Conservation (phyloP, 1,140 invertebrate genomes). For the Ctenoplectra terminalis region DNA sequence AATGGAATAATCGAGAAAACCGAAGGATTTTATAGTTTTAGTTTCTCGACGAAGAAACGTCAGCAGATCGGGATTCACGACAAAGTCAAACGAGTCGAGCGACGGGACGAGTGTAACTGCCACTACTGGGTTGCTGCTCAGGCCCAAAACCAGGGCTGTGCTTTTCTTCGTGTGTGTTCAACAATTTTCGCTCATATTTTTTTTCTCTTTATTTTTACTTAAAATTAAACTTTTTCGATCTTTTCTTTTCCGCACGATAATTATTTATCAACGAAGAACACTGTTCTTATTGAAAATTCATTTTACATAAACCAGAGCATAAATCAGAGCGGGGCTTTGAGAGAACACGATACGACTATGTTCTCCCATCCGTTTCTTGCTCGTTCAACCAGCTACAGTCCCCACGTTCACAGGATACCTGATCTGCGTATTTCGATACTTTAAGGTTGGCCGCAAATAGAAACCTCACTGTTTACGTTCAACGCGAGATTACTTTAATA, state of each 20-base stretch:
- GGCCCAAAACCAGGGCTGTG: conserved; percentile 74
- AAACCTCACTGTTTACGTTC: conserved; percentile 49
- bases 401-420: conserved; percentile 62
- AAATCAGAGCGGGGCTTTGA: conserved; percentile 13
- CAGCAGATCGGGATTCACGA: conserved; percentile 77
- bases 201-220: not conserved
- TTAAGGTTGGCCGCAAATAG: conserved; percentile 65
- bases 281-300: not conserved
- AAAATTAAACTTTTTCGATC: not conserved
- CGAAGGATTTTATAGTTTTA: not conserved
- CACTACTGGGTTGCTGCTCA: conserved; percentile 66
- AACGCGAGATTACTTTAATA: conserved; percentile 23
- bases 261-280: not conserved
- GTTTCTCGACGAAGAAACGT: conserved; percentile 69
- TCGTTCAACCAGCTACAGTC: conserved; percentile 70
- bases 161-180: not conserved
- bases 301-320: no score
- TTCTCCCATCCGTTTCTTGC: conserved; percentile 72
- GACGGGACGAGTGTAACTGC: conserved; percentile 74
- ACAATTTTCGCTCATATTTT: not conserved
- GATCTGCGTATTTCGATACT: conserved; percentile 72
- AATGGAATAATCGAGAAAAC: conserved; percentile 8
- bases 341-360: conserved; percentile 58
- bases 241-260: no score
- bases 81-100: conserved; percentile 74